Conservation (phyloP, 2,113 vertebrate genomes). For the Pantherophis guttatus region DNA sequence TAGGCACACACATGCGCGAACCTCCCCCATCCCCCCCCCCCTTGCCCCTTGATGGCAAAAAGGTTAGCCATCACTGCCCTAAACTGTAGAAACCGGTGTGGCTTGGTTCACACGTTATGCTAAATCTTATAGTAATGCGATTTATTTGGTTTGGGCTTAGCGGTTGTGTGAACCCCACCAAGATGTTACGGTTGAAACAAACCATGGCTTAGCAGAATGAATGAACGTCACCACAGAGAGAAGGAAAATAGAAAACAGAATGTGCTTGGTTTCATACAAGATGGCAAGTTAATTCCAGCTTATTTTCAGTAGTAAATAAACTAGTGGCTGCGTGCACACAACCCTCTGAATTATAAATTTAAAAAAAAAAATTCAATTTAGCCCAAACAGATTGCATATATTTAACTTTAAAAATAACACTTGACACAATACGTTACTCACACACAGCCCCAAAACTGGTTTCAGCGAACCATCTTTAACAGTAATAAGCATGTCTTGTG, state of each 20-base stretch:
- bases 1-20: too few relatives aligned
- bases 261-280: not conserved
- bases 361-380: not conserved
- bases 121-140: not conserved
- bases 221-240: too few relatives aligned
- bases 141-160: not conserved
- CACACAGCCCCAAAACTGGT: not conserved
- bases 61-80: too few relatives aligned
- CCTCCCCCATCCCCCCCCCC: too few relatives aligned
- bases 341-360: not conserved
- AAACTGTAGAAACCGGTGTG: not conserved
- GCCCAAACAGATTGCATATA: not conserved
- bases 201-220: not conserved
- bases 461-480: not conserved
- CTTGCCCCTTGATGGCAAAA: too few relatives aligned
- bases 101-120: not conserved
- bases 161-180: not conserved
- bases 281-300: not conserved
- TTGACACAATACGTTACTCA: not conserved
- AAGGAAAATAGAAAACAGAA: not conserved
- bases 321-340: not conserved
- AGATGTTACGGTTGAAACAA: not conserved
- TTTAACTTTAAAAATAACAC: not conserved
- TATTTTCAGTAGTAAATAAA: constrained; percentile 15
- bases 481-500: not conserved